Evolutionary conservation across 2,888 invertebrate genomes (phyloP), one percentile per base, ranked within the genome.

Genomic region (Epirrhoe alternata): DNA sequence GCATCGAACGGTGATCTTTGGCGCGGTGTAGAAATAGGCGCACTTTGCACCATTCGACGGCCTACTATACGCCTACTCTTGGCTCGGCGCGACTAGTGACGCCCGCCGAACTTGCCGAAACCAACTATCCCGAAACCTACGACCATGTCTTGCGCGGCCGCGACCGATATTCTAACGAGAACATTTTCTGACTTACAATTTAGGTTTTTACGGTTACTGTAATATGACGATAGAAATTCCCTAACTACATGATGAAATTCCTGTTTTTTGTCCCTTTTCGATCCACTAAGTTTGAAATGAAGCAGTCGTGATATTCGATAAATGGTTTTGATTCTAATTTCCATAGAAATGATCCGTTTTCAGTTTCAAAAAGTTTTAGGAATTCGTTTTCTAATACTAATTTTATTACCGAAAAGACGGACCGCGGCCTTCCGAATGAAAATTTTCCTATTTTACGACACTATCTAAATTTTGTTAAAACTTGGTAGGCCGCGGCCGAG

Each of bases 311-410:
- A 42, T 16, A 16, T 45, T 57, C 45, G 42, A 47, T 8, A 49
- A 16, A 17, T 58, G 6, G 12, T 51, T 30, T 38, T 5, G 31
- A 84, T 47, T 47, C 16, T 47, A 7, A 14, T 47, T 42, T 6
- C 35, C 10, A 89, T 87, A 88, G 86, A 86, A 80, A 81, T 86
- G 87, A 88, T 86, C 87, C 88, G 89, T 88, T 82, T 85, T 88
- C 86, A 85, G 85, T 79, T 86, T 83, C 84, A 85, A 85, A 87
- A 87, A 86, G 84, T 86, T 83, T 86, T 80, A 85, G 87, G 89
- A 89, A 90, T 90, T 89, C 87, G 88, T 86, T 88, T 84, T 86
- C 81, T 84, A 86, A 87, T 88, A 89, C 24, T 24, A 85, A 70
- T 80, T 75, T 75, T 75, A 74, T 76, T 74, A 72, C 69, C 76